Conservation (phyloP, 2,888 invertebrate species). For the Hecatera dysodea region DNA sequence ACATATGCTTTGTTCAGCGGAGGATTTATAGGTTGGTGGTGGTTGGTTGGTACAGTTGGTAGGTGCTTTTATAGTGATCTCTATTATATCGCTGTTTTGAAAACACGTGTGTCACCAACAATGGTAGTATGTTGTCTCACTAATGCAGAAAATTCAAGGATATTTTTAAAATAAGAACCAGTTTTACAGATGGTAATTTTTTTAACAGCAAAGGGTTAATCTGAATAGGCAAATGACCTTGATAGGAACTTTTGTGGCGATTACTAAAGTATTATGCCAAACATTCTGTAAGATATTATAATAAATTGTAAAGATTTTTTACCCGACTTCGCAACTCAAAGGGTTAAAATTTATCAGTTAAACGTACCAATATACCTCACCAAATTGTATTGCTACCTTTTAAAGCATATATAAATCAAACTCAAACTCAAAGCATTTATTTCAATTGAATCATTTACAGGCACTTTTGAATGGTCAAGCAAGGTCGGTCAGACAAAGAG, state of each 20-base stretch:
- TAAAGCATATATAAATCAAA: too few relatives aligned
- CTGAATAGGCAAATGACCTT: conserved; percentile 1
- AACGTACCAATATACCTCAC: too few relatives aligned
- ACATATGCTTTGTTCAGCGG: neutral
- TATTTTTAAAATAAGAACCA: neutral
- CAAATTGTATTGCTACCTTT: too few relatives aligned
- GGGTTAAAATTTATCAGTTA: too few relatives aligned
- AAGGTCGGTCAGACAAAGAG: too few relatives aligned
- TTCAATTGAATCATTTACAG: too few relatives aligned
- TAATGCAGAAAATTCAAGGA: neutral
- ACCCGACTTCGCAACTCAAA: too few relatives aligned
- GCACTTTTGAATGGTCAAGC: too few relatives aligned
- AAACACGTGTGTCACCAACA: conserved; percentile 3
- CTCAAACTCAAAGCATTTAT: too few relatives aligned
- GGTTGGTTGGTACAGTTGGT: rapidly evolving
- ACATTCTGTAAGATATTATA: too few relatives aligned
- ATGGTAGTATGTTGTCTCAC: neutral
- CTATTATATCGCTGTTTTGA: neutral
- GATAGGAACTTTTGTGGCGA: neutral
- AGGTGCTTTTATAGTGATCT: neutral
- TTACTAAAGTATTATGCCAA: too few relatives aligned
- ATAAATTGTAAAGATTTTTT: too few relatives aligned
- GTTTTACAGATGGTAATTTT: neutral
- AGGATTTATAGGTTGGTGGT: neutral
- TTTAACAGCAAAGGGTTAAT: neutral